A percentile compares a stretch with the other conserved stretches of the same genome.
These are phyloP conservation scores for Rhynchonycteris naso DNA, from an alignment of 2,797 vertebrate genomes.

Conservation along the genomic window DNA sequence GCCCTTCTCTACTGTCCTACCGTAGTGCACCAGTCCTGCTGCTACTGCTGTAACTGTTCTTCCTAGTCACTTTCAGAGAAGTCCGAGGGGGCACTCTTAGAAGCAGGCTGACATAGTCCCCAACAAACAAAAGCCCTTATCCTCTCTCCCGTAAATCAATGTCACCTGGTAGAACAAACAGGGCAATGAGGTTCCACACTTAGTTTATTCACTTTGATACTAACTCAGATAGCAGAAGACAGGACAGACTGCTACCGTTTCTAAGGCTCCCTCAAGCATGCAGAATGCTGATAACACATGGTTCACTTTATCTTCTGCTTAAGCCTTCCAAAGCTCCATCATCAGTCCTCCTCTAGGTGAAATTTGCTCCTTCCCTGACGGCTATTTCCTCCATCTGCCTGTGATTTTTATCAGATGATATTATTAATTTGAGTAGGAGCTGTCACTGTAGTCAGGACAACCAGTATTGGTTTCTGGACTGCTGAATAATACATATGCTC, in stretches of 20 bases:
- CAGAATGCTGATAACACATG: neutral
- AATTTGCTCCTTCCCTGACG: neutral
- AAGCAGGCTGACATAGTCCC: neutral
- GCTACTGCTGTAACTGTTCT: neutral
- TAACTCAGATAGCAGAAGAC: neutral
- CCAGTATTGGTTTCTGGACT: neutral
- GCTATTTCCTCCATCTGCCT: neutral
- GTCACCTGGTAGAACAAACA: neutral
- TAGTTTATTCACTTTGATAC: neutral
- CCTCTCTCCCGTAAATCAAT: neutral
- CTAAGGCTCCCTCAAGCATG: neutral
- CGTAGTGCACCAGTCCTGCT: fast-evolving
- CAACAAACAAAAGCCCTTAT: neutral
- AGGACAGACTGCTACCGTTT: neutral
- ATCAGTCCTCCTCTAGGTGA: neutral
- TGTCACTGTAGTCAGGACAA: neutral
- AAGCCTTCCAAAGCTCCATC: neutral
- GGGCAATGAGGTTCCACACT: neutral
- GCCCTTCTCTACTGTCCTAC: neutral
- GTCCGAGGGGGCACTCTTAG: neutral
- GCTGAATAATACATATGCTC: neutral
- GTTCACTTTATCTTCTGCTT: neutral
- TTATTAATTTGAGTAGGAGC: neutral
- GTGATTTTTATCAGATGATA: neutral
- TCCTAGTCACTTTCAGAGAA: neutral